Conservation (phyloP, 1,140 invertebrate species). For the Brachionus sp. region DNA sequence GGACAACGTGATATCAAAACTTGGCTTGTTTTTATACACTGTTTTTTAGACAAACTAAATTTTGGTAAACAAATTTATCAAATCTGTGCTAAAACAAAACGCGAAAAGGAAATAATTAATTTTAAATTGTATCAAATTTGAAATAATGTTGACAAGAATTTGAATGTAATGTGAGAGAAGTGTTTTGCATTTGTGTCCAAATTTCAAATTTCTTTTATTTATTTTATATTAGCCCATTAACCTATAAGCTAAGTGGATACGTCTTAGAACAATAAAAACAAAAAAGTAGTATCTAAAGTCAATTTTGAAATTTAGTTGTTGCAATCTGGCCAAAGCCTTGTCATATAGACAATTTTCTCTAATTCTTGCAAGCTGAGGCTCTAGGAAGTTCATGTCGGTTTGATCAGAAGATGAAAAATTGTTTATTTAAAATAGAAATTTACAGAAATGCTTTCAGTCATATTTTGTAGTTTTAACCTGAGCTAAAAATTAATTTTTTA, state of each 20-base stretch:
- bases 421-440: neutral
- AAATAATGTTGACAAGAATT: neutral
- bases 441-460: neutral
- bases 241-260: conserved; percentile 37
- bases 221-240: conserved; percentile 37
- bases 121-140: neutral
- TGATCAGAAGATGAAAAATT: too few relatives aligned
- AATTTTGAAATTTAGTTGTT: conserved; percentile 3
- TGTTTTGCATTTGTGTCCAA: neutral
- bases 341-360: neutral
- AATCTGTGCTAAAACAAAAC: neutral
- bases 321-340: neutral
- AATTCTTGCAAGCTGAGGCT: neutral
- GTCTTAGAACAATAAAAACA: conserved; percentile 14
- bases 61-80: neutral
- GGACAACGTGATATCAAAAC: neutral
- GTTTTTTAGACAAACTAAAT: neutral
- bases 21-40: neutral
- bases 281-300: conserved; percentile 34
- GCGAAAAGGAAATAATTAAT: neutral
- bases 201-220: conserved; percentile 34
- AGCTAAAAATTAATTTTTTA: neutral
- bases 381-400: neutral
- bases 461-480: conserved; percentile 12
- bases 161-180: neutral